Percentiles rank a stretch among this genome's conserved stretches.
Conservation (phyloP, 2,113 vertebrate species). For the Psephotus haematonotus region DNA sequence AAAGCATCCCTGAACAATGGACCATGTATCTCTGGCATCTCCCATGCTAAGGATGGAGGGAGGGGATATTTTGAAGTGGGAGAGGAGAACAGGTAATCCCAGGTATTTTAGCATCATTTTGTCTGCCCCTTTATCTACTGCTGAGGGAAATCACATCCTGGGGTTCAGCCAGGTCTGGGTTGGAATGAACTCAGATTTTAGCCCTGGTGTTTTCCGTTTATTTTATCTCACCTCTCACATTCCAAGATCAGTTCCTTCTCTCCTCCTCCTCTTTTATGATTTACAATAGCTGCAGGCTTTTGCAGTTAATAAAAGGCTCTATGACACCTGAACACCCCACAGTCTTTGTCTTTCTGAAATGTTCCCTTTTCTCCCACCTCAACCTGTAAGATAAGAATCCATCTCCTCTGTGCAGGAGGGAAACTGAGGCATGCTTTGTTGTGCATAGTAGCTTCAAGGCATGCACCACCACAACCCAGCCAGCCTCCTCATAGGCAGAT, state of each 20-base stretch:
- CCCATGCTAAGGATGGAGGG: background rate
- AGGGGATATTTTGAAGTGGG: background rate
- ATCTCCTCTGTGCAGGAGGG: background rate
- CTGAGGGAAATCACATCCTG: background rate
- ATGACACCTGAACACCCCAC: background rate
- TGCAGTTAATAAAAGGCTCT: background rate
- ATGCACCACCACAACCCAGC: rapidly evolving
- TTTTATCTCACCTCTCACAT: conserved; percentile 60
- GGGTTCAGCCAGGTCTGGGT: background rate
- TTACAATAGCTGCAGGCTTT: conserved; percentile 20
- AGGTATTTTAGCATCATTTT: background rate
- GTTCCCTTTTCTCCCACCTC: background rate
- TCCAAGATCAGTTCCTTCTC: conserved; percentile 37
- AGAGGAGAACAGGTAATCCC: background rate
- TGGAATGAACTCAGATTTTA: conserved; percentile 22
- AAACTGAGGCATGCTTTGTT: background rate
- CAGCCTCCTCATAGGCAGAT: no score
- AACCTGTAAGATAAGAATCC: background rate
- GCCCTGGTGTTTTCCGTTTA: background rate
- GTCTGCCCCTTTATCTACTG: background rate
- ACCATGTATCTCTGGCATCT: background rate
- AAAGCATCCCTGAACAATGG: background rate
- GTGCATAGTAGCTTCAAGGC: background rate
- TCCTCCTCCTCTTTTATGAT: conserved; percentile 12
- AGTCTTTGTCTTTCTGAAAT: background rate